phyloP scores from a whole-genome alignment of 2,888 invertebrate species.

The Drosophila emarginata region DNA sequence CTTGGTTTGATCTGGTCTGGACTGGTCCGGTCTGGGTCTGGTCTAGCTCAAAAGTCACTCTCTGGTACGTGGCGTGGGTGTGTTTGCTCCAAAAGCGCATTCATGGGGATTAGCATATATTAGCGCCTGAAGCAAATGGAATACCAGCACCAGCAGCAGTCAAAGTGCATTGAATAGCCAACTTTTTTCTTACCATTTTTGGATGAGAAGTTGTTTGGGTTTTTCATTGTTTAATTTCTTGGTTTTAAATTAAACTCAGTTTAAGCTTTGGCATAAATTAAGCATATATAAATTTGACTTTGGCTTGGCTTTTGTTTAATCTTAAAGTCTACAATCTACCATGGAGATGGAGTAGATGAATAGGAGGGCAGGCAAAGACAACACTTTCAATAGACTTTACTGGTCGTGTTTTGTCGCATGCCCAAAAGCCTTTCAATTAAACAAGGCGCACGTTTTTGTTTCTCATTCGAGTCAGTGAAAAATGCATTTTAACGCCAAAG shows the following conservation, averaged over 20 bases:
- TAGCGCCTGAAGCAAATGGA: conserved; percentile 37
- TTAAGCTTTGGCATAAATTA: conserved; percentile 44
- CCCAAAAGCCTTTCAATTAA: conserved; percentile 69
- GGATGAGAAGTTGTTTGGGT: conserved; percentile 10
- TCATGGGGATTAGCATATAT: conserved; percentile 51
- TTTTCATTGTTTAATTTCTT: conserved; percentile 42
- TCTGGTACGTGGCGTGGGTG: conserved; percentile 58
- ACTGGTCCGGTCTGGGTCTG: conserved; percentile 8
- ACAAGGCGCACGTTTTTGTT: conserved; percentile 62
- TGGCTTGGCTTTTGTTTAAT: conserved; percentile 32
- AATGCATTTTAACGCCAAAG: conserved; percentile 57
- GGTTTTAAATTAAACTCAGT: conserved; percentile 29
- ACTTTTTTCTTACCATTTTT: not conserved
- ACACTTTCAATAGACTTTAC: conserved; percentile 37
- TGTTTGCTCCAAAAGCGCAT: conserved; percentile 47
- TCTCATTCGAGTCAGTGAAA: conserved; percentile 22
- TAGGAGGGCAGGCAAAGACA: conserved; percentile 11
- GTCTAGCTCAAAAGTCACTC: conserved; percentile 18
- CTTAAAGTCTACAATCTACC: conserved; percentile 35
- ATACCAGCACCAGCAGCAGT: conserved; percentile 9
- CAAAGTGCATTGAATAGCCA: conserved; percentile 12
- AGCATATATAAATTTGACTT: conserved; percentile 36
- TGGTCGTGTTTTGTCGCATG: conserved; percentile 52
- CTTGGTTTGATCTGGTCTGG: conserved; percentile 21
- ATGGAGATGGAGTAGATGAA: not conserved